Evolutionary conservation across 2,888 invertebrate genomes (phyloP), one percentile per base, ranked within the genome.

Genomic region (Cacoxenus indagator): DNA sequence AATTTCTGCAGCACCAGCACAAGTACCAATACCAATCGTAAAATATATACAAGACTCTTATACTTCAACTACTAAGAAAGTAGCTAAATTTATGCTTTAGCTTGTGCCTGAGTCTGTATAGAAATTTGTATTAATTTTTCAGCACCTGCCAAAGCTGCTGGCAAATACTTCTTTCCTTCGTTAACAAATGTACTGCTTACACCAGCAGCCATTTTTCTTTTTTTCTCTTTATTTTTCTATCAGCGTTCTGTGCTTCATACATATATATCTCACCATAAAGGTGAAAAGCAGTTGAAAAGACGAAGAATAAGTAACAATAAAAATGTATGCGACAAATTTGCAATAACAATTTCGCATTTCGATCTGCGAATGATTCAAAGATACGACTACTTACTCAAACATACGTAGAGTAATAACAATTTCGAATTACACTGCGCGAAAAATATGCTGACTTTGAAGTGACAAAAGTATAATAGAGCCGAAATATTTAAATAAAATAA

Each of bases 291-390:
- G 37, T 37, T 37, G 37, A 4, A 37, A 37, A 14, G 37, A 22
- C 22, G 22, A 27, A 26, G 14, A 57, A 29, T 11, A 26, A 37
- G 24, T 8, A 62, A 62, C 62, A 19, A 62, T 62, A 62, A 62
- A 62, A 45, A 26, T 62, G 43, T 43, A 43, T 45, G 37, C 14
- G 22, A 37, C 19, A 43, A 45, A 62, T 62, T 62, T 62, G 62
- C 62, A 62, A 62, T 62, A 37, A 62, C 62, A 62, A 62, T 62
- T 62, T 62, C 24, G 24, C 37, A 45, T 62, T 62, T 62, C 62
- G 62, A 62, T 62, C 31, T 22, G 24, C 9, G 27, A 9, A 27
- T 55, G 24, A n/a, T 55, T 24, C 55, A 26, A 24, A 55, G 55
- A 27, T 9, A 51, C 8, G 3, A 17, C 4, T 11, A 51, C 22